Conservation (phyloP, 2,113 vertebrate genomes). For the Myiopsitta monachus region DNA sequence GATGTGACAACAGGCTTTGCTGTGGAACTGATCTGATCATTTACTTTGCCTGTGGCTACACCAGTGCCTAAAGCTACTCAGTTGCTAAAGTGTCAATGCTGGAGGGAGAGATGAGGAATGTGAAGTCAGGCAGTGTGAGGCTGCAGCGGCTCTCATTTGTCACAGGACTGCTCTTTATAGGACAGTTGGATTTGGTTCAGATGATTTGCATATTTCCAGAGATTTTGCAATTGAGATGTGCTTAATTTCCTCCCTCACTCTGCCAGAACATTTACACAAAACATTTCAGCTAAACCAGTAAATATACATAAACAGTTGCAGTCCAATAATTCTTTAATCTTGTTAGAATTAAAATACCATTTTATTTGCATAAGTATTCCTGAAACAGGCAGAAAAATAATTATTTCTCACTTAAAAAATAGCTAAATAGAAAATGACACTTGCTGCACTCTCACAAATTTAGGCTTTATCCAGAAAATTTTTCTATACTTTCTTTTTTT, state of each 20-base stretch:
- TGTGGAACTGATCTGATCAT: background rate
- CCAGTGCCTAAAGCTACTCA: background rate
- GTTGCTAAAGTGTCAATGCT: background rate
- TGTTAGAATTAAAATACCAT: background rate
- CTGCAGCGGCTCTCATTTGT: background rate
- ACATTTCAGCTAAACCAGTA: background rate
- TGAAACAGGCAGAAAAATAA: background rate
- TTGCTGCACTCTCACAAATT: background rate
- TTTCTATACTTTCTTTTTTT: background rate
- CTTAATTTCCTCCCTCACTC: background rate
- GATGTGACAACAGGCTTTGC: background rate
- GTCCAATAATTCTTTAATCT: background rate
- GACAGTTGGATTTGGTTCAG: background rate
- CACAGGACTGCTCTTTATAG: background rate
- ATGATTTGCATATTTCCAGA: background rate
- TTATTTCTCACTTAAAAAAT: background rate
- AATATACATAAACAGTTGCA: background rate
- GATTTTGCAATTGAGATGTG: background rate
- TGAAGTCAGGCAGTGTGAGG: background rate
- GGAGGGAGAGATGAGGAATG: background rate
- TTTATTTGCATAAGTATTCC: background rate
- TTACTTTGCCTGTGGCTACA: background rate
- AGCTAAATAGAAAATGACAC: background rate
- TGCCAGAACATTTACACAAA: background rate
- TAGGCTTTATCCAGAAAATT: background rate